Percentiles rank a stretch among this genome's conserved stretches.
Evolutionary conservation across 2,797 vertebrate species (phyloP).

Genomic region (Gambelia wislizenii): DNA sequence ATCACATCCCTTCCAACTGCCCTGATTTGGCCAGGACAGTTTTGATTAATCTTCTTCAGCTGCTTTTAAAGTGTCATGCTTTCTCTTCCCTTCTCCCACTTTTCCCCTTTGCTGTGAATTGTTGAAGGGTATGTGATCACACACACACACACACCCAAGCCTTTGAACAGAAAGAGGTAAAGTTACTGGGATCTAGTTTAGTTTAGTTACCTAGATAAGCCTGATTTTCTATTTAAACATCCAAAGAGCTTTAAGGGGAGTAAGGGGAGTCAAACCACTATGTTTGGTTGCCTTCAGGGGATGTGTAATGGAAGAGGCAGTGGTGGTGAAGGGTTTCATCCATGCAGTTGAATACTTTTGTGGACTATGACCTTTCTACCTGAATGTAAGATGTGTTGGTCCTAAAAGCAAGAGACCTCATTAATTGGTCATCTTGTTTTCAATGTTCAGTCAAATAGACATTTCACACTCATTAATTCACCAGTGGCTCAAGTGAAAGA

Average conservation of each 20-base stretch:
- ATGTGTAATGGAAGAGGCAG: too few relatives aligned
- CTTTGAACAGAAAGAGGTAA: neutral
- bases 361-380: neutral
- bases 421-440: neutral
- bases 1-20: too few relatives aligned
- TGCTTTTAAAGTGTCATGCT: too few relatives aligned
- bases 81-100: too few relatives aligned
- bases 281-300: neutral
- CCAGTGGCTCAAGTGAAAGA: slow-evolving; percentile 44
- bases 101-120: too few relatives aligned
- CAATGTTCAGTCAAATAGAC: neutral
- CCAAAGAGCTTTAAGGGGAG: neutral
- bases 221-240: neutral
- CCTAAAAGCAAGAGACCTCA: neutral
- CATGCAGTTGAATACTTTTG: too few relatives aligned
- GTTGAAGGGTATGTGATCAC: too few relatives aligned
- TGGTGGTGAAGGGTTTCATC: too few relatives aligned
- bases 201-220: neutral
- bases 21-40: too few relatives aligned
- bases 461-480: slow-evolving; percentile 28
- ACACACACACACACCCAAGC: too few relatives aligned
- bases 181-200: neutral
- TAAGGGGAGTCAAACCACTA: neutral
- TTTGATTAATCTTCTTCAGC: too few relatives aligned
- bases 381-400: neutral